A percentile compares a stretch with the other conserved stretches of the same genome.
Conservation (phyloP, 2,797 vertebrate genomes). For the Lutjanus argentimaculatus region DNA sequence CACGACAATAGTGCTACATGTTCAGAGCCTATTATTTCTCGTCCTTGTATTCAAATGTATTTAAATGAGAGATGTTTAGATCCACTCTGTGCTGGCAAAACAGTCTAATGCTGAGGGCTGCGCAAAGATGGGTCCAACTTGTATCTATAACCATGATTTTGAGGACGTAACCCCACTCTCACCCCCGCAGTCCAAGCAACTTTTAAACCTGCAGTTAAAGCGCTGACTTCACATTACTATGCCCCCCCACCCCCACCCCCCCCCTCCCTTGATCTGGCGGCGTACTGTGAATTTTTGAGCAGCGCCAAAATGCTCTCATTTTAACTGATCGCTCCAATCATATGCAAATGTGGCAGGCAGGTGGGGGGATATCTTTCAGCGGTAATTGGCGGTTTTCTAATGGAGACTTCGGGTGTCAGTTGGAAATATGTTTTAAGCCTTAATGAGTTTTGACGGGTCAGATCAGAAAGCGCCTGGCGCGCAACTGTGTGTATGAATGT, state of each 20-base stretch:
- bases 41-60: conserved; percentile 80
- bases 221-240: conserved; percentile 83
- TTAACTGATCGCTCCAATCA: conserved; percentile 86
- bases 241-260: not conserved
- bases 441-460: conserved; percentile 89
- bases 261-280: conserved; percentile 75
- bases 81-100: conserved; percentile 73
- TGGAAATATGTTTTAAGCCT: conserved; percentile 88
- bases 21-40: conserved; percentile 73
- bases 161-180: conserved; percentile 74
- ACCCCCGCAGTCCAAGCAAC: conserved; percentile 76
- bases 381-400: conserved; percentile 88
- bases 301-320: conserved; percentile 83
- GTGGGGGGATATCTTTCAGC: conserved; percentile 85
- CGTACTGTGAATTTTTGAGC: conserved; percentile 84
- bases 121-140: conserved; percentile 67
- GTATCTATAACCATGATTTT: conserved; percentile 65
- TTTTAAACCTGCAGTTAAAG: conserved; percentile 83
- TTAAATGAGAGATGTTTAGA: conserved; percentile 81
- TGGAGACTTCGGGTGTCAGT: conserved; percentile 87
- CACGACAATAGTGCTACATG: conserved; percentile 71
- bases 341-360: conserved; percentile 86
- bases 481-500: conserved; percentile 57
- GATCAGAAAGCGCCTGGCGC: conserved; percentile 80
- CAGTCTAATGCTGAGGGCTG: conserved; percentile 60